Evolutionary conservation across 2,888 invertebrate species (phyloP).

Genomic region (Plemyria rubiginata): DNA sequence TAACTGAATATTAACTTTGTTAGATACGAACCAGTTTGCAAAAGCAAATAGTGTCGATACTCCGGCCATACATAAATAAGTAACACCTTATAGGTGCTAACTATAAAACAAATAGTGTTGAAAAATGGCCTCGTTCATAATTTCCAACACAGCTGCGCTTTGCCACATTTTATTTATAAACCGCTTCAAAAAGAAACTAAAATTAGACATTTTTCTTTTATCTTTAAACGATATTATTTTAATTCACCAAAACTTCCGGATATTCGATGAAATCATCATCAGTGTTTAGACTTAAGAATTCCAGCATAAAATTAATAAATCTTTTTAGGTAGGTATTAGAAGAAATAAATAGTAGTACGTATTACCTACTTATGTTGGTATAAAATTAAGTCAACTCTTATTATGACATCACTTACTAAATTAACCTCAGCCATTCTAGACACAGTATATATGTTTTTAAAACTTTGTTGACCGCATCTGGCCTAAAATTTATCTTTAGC

Average conservation of each 20-base stretch:
- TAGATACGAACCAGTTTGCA: constrained; percentile 48
- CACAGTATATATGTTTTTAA: not conserved
- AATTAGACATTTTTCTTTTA: constrained; percentile 46
- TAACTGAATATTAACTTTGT: constrained; percentile 21
- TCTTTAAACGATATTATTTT: constrained; percentile 7
- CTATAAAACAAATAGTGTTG: constrained; percentile 42
- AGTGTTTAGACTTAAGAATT: not conserved
- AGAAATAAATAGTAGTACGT: no score
- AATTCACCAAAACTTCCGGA: not conserved
- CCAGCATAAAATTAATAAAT: not conserved
- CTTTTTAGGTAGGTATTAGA: not conserved
- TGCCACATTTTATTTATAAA: constrained; percentile 54
- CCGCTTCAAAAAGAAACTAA: constrained; percentile 52
- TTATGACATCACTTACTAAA: constrained; percentile 46
- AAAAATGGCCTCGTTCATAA: constrained; percentile 22
- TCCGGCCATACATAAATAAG: not conserved
- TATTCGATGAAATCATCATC: constrained; percentile 15
- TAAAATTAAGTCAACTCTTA: not conserved
- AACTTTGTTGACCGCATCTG: constrained; percentile 24
- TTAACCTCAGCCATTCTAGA: not conserved
- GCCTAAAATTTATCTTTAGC: not conserved
- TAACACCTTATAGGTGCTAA: constrained; percentile 46
- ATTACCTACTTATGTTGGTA: not conserved
- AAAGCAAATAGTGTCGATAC: constrained; percentile 9
- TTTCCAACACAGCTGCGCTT: constrained; percentile 32